These are phyloP conservation scores for Brassicogethes aeneus DNA, from an alignment of 2,888 invertebrate genomes.

Conservation along the genomic window DNA sequence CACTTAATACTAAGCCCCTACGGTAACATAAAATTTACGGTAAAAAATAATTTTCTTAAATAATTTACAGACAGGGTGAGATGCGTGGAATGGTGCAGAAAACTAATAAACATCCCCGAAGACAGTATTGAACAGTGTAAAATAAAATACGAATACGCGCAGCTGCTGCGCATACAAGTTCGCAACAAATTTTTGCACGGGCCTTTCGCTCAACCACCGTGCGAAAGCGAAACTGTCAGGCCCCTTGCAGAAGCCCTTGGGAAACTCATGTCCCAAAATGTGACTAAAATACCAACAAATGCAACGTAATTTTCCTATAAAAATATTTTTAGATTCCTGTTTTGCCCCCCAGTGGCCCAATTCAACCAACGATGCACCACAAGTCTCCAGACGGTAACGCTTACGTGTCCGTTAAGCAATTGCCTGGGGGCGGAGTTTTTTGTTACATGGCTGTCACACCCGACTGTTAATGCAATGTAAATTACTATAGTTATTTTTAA, in stretches of 20 bases:
- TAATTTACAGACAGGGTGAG: constrained; percentile 42
- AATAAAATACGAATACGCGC: constrained; percentile 45
- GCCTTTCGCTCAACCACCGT: constrained; percentile 43
- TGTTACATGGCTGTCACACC: constrained; percentile 51
- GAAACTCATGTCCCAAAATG: constrained; percentile 34
- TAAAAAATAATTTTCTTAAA: constrained; percentile 3
- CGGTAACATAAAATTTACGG: constrained; percentile 24
- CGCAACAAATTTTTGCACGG: constrained; percentile 42
- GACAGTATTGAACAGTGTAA: constrained; percentile 39
- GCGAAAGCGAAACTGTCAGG: constrained; percentile 26
- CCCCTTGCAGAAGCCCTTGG: constrained; percentile 44
- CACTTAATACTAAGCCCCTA: constrained; percentile 34
- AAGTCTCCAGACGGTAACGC: constrained; percentile 47
- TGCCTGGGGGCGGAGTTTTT: constrained; percentile 46
- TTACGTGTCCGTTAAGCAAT: constrained; percentile 44
- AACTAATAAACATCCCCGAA: constrained; percentile 40
- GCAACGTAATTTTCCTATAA: too few relatives aligned
- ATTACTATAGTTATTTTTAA: too few relatives aligned
- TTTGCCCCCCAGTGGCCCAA: constrained; percentile 45
- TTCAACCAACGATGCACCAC: constrained; percentile 44
- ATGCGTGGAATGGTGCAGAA: constrained; percentile 46
- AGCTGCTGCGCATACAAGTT: constrained; percentile 45
- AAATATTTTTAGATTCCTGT: constrained; percentile 37
- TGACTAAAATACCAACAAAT: too few relatives aligned
- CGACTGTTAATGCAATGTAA: constrained; percentile 24